Conservation (phyloP, 2,888 invertebrate species). For the Sinohyriopsis cumingii region DNA sequence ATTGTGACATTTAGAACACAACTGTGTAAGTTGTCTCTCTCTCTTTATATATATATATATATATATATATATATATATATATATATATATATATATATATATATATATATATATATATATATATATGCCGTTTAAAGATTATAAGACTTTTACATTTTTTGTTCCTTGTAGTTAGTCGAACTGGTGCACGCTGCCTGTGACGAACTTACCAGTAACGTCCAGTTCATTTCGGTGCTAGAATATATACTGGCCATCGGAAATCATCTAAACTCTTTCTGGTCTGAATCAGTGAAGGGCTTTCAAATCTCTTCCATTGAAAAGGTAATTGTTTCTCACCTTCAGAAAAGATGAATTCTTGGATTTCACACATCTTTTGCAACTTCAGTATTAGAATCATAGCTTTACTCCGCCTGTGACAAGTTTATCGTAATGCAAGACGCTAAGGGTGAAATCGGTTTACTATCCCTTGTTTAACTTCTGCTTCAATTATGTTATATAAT, state of each 20-base stretch:
- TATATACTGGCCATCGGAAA: conserved; percentile 57
- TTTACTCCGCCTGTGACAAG: too few relatives aligned
- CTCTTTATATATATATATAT: too few relatives aligned
- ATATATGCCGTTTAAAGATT: too few relatives aligned
- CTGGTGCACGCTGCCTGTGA: conserved; percentile 48
- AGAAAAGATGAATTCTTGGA: not conserved
- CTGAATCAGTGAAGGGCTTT: conserved; percentile 41
- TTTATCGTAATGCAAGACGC: too few relatives aligned
- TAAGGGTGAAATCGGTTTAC: too few relatives aligned
- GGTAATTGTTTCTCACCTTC: conserved; percentile 22
- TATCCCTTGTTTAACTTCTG: too few relatives aligned
- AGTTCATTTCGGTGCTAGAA: conserved; percentile 44
- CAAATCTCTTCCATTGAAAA: conserved; percentile 55
- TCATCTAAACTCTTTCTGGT: conserved; percentile 50
- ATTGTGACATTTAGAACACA: too few relatives aligned
- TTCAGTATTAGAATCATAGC: not conserved
- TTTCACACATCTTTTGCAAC: not conserved
- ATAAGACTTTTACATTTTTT: too few relatives aligned
- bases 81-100: too few relatives aligned
- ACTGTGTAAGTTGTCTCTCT: too few relatives aligned
- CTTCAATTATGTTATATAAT: too few relatives aligned
- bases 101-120: not conserved
- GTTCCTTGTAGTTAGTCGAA: conserved; percentile 40
- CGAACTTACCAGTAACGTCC: conserved; percentile 39
- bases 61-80: too few relatives aligned